Evolutionary conservation across 2,888 invertebrate species (phyloP), one percentile per base, ranked within the genome.

Genomic region (Lottia scabra): DNA sequence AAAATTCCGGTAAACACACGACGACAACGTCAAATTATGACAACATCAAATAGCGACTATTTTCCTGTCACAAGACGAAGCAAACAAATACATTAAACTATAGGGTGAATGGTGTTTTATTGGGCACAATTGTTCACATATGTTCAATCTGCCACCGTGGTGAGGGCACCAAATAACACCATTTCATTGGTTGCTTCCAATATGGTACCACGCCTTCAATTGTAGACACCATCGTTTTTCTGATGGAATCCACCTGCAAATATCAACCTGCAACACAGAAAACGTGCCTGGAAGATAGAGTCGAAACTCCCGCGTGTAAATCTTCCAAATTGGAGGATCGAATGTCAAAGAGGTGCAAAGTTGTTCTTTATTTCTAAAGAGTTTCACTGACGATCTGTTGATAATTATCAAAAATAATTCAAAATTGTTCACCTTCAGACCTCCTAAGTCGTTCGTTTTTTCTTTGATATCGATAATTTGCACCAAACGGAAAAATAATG

Each of bases 271-370:
- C 19, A 19, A 23, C 56, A 56, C 15, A 2, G 23, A 56, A 56
- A 56, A 19, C 56, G 38, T 38, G 56, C 23, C 56, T 56, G 56
- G 56, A 23, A 13, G 23, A 56, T 12, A 19, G 56, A 56, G 56
- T 23, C 56, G 10, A 19, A 56, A 19, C 56, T 56, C 56, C 23
- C 56, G 56, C 56, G 56, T 56, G 56, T 19, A 56, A 56, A 56
- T 56, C 56, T 56, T 56, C 56, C 19, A 56, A 19, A 56, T 56
- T 56, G 56, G 56, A 56, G 56, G 56, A 56, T 56, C 56, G 56
- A 56, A 56, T 56, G 56, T 56, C 56, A 56, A 56, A 56, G 56
- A 56, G 56, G 56, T 56, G 56, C 56, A 56, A 56, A 56, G 56
- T 56, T 56, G 56, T 56, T 23, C 56, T 56, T 56, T 56, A 56